Percentiles rank a stretch among this genome's conserved stretches.
These are phyloP conservation scores for Nomada goodeniana DNA, from an alignment of 2,888 invertebrate species.

Conservation along the genomic window DNA sequence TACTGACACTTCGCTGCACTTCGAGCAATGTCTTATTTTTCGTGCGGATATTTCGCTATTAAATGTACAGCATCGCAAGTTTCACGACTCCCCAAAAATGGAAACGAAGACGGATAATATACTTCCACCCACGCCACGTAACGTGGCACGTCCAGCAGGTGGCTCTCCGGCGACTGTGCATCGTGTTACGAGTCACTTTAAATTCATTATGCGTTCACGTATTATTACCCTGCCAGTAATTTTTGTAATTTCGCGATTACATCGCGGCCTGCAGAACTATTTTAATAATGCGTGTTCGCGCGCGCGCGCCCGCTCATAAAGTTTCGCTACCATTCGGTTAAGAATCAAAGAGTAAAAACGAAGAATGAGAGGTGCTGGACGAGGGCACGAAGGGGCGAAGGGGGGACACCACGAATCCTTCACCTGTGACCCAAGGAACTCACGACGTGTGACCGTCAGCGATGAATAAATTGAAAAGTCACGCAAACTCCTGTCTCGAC, in stretches of 20 bases:
- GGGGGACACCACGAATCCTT: constrained; percentile 75
- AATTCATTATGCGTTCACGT: constrained; percentile 50
- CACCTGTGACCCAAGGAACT: constrained; percentile 78
- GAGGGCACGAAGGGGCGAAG: constrained; percentile 32
- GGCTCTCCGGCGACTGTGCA: background rate
- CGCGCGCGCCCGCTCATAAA: background rate
- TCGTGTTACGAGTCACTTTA: constrained; percentile 35
- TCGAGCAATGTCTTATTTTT: too few species aligned
- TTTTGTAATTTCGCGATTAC: constrained; percentile 53
- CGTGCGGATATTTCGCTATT: too few species aligned
- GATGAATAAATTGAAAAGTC: constrained; percentile 63
- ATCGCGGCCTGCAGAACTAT: constrained; percentile 45
- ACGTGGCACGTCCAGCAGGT: constrained; percentile 10
- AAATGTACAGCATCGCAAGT: too few species aligned
- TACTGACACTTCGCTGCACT: too few species aligned
- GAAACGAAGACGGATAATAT: background rate
- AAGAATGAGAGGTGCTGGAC: background rate
- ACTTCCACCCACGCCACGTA: background rate
- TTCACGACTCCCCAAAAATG: background rate
- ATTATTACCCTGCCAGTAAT: constrained; percentile 51
- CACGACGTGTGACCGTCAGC: constrained; percentile 71
- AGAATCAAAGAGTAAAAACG: background rate
- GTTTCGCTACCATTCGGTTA: constrained; percentile 16
- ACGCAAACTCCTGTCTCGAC: constrained; percentile 12
- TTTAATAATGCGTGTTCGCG: constrained; percentile 38